Evolutionary conservation across 2,797 vertebrate genomes (phyloP), one percentile per base, ranked within the genome.

Genomic region (Erethizon dorsatum): DNA sequence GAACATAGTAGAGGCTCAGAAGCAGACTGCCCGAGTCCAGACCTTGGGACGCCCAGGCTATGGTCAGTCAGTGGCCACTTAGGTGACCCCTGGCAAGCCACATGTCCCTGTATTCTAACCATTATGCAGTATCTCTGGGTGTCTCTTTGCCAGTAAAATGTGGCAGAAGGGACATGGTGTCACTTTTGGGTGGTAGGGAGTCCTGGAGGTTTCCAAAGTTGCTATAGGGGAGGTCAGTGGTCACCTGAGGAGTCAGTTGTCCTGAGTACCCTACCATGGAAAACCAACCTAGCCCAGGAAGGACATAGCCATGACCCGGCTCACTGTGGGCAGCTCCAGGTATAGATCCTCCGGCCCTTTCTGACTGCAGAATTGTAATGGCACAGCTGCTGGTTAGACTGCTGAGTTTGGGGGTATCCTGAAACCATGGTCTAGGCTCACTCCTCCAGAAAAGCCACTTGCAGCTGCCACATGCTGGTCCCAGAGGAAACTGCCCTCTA

Each of bases 131-230:
- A 57, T 13, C n/a, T 50, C 45, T 50, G 31, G 69, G 47, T 78
- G 86, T 83, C 89, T 75, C 90, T 84, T 94, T 61, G 56, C 26
- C 24, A 77, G 26, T 4, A 69, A 88, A 67, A 93, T 13, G 86
- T 73, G 37, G 28, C 9, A 6, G 8, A 18, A 67, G 52, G 47
- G 52, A 89, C 45, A 7, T 7, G 28, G 50, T 33, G 22, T 54
- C 54, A 63, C 31, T 89, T 37, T 71, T 50, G 59, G 18, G 47
- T 31, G 15, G 54, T 15, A 47, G 63, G 56, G 54, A 69, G 28
- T 28, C 20, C 41, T 61, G 31, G 88, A 17, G 17, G 24, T n/a
- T 45, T 61, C 37, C 20, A 45, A 17, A 10, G 18, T 50, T 61
- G 73, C 24, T 18, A 22, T 28, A 14, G 47, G 50, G 45, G 22